These are phyloP conservation scores for Aleiodes sp. DNA, from an alignment of 1,140 invertebrate genomes.

Conservation along the genomic window DNA sequence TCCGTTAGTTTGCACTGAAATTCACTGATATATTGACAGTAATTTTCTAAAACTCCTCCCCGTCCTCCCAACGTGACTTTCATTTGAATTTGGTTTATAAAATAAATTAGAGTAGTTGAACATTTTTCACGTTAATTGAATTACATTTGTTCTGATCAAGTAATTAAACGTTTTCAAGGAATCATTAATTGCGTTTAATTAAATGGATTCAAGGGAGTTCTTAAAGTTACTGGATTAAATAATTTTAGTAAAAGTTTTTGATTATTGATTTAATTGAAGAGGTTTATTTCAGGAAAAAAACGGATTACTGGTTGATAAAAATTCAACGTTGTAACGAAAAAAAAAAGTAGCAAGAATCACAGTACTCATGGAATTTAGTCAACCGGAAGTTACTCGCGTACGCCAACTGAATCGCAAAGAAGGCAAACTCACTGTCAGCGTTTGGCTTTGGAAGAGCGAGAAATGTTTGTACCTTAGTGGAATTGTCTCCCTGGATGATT, in stretches of 20 bases:
- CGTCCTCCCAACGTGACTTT: neutral
- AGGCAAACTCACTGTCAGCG: conserved; percentile 10
- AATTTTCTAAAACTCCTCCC: too few species aligned
- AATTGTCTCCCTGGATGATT: neutral
- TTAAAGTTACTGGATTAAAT: too few species aligned
- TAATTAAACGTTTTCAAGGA: too few species aligned
- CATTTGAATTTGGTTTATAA: neutral
- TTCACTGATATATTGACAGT: neutral
- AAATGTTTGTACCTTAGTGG: neutral
- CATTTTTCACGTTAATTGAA: too few species aligned
- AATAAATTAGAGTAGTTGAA: too few species aligned
- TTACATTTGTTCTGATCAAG: too few species aligned
- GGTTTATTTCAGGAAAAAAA: neutral
- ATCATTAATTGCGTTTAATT: too few species aligned
- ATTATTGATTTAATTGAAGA: too few species aligned
- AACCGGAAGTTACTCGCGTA: conserved; percentile 27
- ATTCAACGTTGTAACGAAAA: conserved; percentile 2
- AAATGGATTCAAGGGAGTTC: too few species aligned
- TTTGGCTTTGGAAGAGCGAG: neutral
- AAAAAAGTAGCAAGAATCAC: neutral
- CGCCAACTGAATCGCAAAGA: conserved; percentile 26
- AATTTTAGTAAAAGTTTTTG: too few species aligned
- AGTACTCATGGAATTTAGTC: conserved; percentile 22
- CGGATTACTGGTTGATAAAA: too few species aligned
- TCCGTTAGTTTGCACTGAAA: neutral